Base-by-base conservation (phyloP, 1,140 invertebrate genomes). In the Planococcus citri region DNA sequence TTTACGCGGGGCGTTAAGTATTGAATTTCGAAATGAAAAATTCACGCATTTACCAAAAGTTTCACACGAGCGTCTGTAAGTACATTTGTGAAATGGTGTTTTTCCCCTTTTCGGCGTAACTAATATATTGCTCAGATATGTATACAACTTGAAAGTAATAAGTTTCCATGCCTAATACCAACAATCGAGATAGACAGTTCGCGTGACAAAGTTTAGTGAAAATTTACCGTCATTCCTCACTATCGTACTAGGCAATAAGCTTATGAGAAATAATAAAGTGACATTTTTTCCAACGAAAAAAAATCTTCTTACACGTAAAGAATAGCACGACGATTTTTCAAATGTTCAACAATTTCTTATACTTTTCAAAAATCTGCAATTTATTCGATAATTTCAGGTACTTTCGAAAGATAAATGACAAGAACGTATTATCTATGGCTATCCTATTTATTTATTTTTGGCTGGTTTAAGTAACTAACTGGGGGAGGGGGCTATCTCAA, bases 121-220 rank as follows among this genome's bases (percentile, higher is more conserved):
- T 17, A 51, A 51, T 17, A 14, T 20, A 51, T 51, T 17, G 41
- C 41, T 51, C 41, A 51, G 12, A 51, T 51, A 51, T 14, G 41
- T 51, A 33, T 33, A 51, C 41, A 51, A 51, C 41, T 51, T 20
- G 12, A 20, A 51, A 51, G 12, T 51, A 51, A 51, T 51, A 51
- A 51, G 41, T 51, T 51, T 51, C 17, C 41, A 51, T 51, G 41
- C 41, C 29, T 33, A 33, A 33, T 33, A 33, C 29, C 41, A 51
- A 51, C 41, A 51, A 51, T 51, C 41, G n/a, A 51, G 41, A 51
- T 51, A 51, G 41, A 51, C n/a, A 51, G 41, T 51, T 51, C 41
- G 41, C 41, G 41, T 51, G 41, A 51, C 41, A 51, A 51, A 51
- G 12, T 51, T 51, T 51, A 17, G 41, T 51, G 12, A 51, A 51